Evolutionary conservation across 1,140 invertebrate species (phyloP), one percentile per base, ranked within the genome.

Genomic region (Eumaeus atala): DNA sequence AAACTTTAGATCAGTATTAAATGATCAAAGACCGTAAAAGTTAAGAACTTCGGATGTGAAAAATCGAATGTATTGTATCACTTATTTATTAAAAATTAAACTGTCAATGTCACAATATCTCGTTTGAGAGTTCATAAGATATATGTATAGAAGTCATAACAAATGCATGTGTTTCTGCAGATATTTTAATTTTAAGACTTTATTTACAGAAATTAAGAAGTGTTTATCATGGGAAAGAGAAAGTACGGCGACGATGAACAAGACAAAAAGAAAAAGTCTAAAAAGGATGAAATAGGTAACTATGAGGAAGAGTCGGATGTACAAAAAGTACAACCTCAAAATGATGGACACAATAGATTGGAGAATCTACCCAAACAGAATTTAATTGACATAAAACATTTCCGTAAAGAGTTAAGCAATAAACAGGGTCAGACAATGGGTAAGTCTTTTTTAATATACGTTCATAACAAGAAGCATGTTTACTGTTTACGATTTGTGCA

Each of bases 341-440:
- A 67, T 63, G 54, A 57, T 55, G 18, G 1, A 54, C 40, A 34
- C 10, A 35, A 12, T 17, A 47, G 17, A 42, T 9, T 12, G 16
- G 34, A 33, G 11, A 3, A 11, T 10, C 7, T 42, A 16, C 44
- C 51, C 33, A 54, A 1, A 8, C 42, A 54, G 44, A 40, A 9
- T 47, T 61, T 42, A 66, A 87, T 88, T 62, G 84, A 88, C 62
- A 63, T 88, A n/a, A 88, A 88, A 77, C 77, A 86, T 61, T 87
- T 88, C 55, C 66, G 87, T 5, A 88, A 87, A 67, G 83, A 87
- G 50, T 57, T 88, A 53, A 54, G 70, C 9, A 58, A 58, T 21
- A 82, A 80, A 17, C 73, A 73, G 11, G 82, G 77, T 5, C 82
- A 87, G 54, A 75, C 78, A 18, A 84, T 83, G 70, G 78, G 87